Percentiles rank a stretch among this genome's conserved stretches.
These are phyloP conservation scores for Eutolmus rufibarbis DNA, from an alignment of 2,888 invertebrate species.

Conservation along the genomic window DNA sequence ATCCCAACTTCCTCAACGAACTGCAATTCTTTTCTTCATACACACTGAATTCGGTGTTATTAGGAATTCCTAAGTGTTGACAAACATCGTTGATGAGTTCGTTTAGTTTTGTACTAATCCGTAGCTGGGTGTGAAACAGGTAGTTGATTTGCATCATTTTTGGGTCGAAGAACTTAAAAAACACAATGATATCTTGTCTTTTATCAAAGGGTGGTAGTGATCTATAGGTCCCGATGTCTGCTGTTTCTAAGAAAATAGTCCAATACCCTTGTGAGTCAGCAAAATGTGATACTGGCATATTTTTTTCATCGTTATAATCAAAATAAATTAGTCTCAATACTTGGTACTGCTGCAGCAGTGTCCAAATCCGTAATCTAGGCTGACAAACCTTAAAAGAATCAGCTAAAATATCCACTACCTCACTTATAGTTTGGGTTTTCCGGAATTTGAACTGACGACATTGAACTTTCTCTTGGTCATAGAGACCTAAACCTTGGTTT, in stretches of 20 bases:
- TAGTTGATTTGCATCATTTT: conserved; percentile 87
- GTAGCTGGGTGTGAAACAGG: conserved; percentile 84
- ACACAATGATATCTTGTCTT: conserved; percentile 89
- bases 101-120: conserved; percentile 80
- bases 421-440: conserved; percentile 81
- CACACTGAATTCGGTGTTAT: conserved; percentile 79
- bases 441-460: conserved; percentile 83
- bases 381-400: conserved; percentile 86
- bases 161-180: conserved; percentile 94
- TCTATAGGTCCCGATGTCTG: conserved; percentile 81
- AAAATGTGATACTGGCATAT: conserved; percentile 76
- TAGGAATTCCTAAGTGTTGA: conserved; percentile 82
- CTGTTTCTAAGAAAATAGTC: conserved; percentile 85
- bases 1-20: conserved; percentile 77
- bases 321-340: conserved; percentile 74
- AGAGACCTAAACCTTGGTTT: conserved; percentile 92
- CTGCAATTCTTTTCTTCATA: conserved; percentile 91
- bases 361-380: conserved; percentile 87
- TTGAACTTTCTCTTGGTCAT: conserved; percentile 84
- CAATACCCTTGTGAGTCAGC: conserved; percentile 75
- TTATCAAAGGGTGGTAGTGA: conserved; percentile 83
- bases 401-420: conserved; percentile 80
- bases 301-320: conserved; percentile 78
- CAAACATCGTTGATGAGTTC: conserved; percentile 85
- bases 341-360: conserved; percentile 69